These are phyloP conservation scores for Drosophila kikkawai DNA, from an alignment of 1,140 invertebrate genomes.

Conservation along the genomic window DNA sequence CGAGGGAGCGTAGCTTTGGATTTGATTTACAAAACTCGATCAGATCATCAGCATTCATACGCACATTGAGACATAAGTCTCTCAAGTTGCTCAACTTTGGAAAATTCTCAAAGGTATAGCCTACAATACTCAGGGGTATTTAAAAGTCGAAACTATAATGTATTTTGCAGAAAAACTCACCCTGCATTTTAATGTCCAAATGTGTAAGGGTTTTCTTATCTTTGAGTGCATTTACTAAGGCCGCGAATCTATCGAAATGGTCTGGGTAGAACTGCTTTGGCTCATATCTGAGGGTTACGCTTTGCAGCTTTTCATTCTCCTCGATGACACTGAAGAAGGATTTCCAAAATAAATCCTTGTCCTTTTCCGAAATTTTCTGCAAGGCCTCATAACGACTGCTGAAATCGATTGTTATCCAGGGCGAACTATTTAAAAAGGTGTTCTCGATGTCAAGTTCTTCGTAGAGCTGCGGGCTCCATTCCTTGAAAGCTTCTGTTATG, in stretches of 20 bases:
- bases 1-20: not conserved
- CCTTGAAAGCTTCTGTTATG: not conserved
- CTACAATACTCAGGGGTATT: not conserved
- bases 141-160: too few relatives aligned
- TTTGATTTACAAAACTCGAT: not conserved
- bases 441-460: constrained; percentile 1
- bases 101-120: not conserved
- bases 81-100: not conserved
- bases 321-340: not conserved
- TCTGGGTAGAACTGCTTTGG: not conserved
- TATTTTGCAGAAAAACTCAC: not conserved
- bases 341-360: constrained; percentile 6
- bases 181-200: not conserved
- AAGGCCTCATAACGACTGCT: not conserved
- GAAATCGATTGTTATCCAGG: not conserved
- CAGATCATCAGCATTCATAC: not conserved
- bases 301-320: not conserved
- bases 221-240: not conserved
- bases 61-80: not conserved
- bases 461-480: not conserved
- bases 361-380: not conserved
- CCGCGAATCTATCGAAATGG: not conserved
- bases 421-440: not conserved
- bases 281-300: not conserved
- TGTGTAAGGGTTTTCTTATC: not conserved